phyloP scores from a whole-genome alignment of 2,888 invertebrate species.

The Thecocarcelia acutangulata region DNA sequence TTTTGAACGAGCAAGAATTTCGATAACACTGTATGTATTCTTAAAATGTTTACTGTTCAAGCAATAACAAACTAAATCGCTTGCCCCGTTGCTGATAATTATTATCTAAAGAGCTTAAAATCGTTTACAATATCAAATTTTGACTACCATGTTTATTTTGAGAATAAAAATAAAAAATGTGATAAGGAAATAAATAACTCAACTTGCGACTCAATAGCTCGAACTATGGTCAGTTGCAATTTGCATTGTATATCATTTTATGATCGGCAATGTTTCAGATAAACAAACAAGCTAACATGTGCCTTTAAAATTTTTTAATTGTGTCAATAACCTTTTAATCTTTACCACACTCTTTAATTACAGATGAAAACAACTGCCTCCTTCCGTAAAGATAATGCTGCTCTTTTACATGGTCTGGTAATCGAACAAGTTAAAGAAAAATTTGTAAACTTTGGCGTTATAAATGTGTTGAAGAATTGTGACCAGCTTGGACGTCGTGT shows the following conservation, averaged over 20 bases:
- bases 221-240: conserved; percentile 6
- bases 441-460: conserved; percentile 87
- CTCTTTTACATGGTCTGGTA: conserved; percentile 85
- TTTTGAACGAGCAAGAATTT: too few relatives aligned
- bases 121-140: background rate
- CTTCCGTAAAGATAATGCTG: conserved; percentile 88
- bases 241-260: background rate
- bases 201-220: conserved; percentile 33
- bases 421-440: conserved; percentile 86
- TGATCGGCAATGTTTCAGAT: background rate
- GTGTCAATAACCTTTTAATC: background rate
- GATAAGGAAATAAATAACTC: conserved; percentile 4
- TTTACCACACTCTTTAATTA: conserved; percentile 39
- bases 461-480: conserved; percentile 88
- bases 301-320: background rate
- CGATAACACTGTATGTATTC: too few relatives aligned
- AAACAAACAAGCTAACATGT: background rate
- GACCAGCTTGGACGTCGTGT: conserved; percentile 90
- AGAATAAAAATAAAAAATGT: background rate
- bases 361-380: conserved; percentile 90
- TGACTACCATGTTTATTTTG: background rate
- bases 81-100: background rate
- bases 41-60: too few relatives aligned
- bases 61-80: background rate
- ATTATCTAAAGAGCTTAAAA: conserved; percentile 8